Evolutionary conservation across 1,140 invertebrate species (phyloP).

Genomic region (Cheumatopsyche charites): DNA sequence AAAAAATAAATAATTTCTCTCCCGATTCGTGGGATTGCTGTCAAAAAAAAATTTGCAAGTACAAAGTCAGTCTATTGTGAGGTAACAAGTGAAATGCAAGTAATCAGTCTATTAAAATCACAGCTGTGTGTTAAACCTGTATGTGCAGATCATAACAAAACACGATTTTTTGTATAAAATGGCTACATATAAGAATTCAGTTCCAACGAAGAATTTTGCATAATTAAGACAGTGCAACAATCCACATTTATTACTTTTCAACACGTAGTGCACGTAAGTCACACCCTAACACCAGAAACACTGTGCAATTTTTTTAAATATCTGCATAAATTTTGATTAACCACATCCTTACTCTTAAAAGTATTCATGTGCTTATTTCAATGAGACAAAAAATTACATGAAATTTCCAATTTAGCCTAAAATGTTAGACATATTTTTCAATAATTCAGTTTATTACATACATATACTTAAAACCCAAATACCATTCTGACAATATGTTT

Average conservation of each 20-base stretch:
- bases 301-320: constrained; percentile 43
- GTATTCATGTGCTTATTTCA: constrained; percentile 20
- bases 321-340: constrained; percentile 39
- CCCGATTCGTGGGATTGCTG: constrained; percentile 17
- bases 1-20: constrained; percentile 36
- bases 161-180: constrained; percentile 19
- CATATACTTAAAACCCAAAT: constrained; percentile 10
- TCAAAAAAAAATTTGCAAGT: constrained; percentile 37
- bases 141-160: constrained; percentile 43
- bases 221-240: constrained; percentile 19
- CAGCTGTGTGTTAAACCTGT: constrained; percentile 48
- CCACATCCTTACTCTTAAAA: constrained; percentile 42
- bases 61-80: constrained; percentile 47
- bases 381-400: constrained; percentile 23
- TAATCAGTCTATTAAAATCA: constrained; percentile 49
- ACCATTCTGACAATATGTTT: background rate
- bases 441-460: constrained; percentile 61
- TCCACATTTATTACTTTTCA: constrained; percentile 34
- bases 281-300: constrained; percentile 48
- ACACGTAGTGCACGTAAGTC: constrained; percentile 43
- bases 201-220: constrained; percentile 7
- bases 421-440: constrained; percentile 60
- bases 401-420: constrained; percentile 43
- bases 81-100: constrained; percentile 47
- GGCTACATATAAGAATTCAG: constrained; percentile 31